These are phyloP conservation scores for Venustaconcha ellipsiformis DNA, from an alignment of 1,140 invertebrate species.

Conservation along the genomic window DNA sequence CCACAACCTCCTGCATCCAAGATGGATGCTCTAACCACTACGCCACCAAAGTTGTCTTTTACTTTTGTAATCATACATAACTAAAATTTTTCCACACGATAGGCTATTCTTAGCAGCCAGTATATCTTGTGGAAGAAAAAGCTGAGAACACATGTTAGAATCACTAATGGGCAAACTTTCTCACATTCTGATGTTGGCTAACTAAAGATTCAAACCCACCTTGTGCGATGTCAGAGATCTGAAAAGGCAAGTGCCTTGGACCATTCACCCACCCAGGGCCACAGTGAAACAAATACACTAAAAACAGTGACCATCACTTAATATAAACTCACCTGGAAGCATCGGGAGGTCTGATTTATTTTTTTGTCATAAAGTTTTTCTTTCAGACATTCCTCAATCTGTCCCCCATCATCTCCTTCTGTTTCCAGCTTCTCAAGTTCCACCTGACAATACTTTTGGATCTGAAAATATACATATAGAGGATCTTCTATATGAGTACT, in stretches of 20 bases:
- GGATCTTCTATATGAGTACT: background rate
- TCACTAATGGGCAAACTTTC: background rate
- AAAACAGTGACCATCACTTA: no score
- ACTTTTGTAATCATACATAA: no score
- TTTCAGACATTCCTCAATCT: conserved; percentile 89
- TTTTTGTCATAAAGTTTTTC: conserved; percentile 78
- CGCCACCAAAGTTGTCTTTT: no score
- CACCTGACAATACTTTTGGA: background rate
- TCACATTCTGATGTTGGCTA: conserved; percentile 4
- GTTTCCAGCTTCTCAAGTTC: conserved; percentile 36
- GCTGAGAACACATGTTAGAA: background rate
- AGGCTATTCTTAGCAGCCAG: no score
- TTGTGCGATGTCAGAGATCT: background rate
- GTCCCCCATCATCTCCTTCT: conserved; percentile 33
- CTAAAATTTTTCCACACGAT: no score
- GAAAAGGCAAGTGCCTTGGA: no score
- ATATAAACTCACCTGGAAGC: conserved; percentile 17
- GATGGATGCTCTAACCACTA: no score
- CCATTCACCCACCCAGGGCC: no score
- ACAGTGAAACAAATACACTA: background rate
- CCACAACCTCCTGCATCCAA: no score
- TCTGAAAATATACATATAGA: background rate
- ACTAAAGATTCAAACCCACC: conserved; percentile 9
- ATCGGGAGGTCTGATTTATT: conserved; percentile 16
- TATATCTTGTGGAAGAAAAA: no score